Conservation (phyloP, 2,797 vertebrate species). For the Pangasius djambal region DNA sequence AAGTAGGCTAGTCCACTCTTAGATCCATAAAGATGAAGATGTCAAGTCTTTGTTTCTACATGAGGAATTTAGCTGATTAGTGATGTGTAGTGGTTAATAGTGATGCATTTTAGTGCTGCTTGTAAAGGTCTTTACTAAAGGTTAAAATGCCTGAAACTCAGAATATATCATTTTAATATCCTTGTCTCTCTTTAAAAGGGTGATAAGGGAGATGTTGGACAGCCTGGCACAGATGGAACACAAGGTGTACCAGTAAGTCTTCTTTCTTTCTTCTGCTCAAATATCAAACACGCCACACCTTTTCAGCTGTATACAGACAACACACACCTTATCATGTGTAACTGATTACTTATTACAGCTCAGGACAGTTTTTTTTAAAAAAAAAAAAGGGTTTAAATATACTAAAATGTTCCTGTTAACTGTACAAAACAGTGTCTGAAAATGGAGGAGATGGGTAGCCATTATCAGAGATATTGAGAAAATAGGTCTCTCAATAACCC, state of each 20-base stretch:
- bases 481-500: not conserved
- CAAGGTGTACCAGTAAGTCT: conserved; percentile 71
- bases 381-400: not conserved
- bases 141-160: not conserved
- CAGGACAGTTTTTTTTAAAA: not conserved
- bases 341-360: not conserved
- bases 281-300: not conserved
- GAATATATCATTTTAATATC: conserved; percentile 31
- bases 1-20: not conserved
- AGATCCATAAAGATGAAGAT: not conserved
- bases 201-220: conserved; percentile 63
- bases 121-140: not conserved
- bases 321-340: not conserved
- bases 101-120: not conserved
- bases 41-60: not conserved
- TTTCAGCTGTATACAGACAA: not conserved
- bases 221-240: conserved; percentile 66
- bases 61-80: not conserved
- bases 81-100: not conserved
- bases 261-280: conserved; percentile 21
- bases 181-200: conserved; percentile 66
- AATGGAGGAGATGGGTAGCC: not conserved
- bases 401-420: not conserved
- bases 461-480: not conserved
- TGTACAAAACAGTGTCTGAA: not conserved